Base-by-base conservation (phyloP, 2,888 invertebrate species). In the Diaperis boleti region DNA sequence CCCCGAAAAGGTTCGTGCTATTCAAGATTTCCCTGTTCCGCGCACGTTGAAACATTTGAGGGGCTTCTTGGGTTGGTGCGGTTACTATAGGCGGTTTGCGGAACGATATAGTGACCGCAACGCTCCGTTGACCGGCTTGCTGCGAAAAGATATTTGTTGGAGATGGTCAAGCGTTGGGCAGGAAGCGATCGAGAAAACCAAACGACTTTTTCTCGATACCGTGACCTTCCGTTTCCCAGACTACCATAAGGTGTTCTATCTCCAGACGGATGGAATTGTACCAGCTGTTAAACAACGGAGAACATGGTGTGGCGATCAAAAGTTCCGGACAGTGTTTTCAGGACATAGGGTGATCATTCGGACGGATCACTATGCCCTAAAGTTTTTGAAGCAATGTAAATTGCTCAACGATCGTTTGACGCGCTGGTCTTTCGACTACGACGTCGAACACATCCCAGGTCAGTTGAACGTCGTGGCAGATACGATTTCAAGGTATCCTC, bases 191-290 rank as follows among this genome's bases (percentile, higher is more conserved):
- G 41, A 52, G 4, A n/a, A 37, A 7, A 49, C 65, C 8, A 68
- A 68, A 33, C 10, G 15, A 6, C 17, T 64, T 14, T 66, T 66
- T 31, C 20, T 67, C 3, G 10, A 47, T 1, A 52, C 54, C 1
- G 61, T 66, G 3, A 52, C 69, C 11, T 33, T 72, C 29, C 41
- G 39, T 11, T 64, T 64, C 31, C 69, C 72, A 1, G 55, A 68
- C 35, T 56, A 42, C 13, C 26, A 11, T 1, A 10, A 57, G 37
- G 3, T 31, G 5, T 68, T 60, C 44, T 59, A 45, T 29, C 31
- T 68, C 10, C 47, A 69, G 37, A 59, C 65, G 0, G 69, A 69
- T 47, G 44, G 60, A 54, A 15, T 22, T 67, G 7, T 69, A 59
- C 42, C 67, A 69, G 37, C 1, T 54, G 6, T 4, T 41, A 7